phyloP scores from a whole-genome alignment of 1,140 invertebrate genomes.

The Tachypleus tridentatus region DNA sequence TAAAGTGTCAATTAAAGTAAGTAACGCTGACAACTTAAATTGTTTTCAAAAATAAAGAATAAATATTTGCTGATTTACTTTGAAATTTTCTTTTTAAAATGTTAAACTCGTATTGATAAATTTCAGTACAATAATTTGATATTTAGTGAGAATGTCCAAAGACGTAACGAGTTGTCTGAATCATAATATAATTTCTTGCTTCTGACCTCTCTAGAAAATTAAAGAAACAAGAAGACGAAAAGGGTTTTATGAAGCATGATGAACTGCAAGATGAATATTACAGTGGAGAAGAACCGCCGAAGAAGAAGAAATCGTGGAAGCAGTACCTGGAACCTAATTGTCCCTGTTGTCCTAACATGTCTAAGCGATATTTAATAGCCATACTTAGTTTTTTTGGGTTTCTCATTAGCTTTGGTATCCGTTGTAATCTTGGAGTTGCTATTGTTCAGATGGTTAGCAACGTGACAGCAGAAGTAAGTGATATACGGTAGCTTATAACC shows the following conservation, averaged over 20 bases:
- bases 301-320: conserved; percentile 11
- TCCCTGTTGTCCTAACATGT: conserved; percentile 54
- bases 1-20: too few relatives aligned
- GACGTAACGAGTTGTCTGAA: too few relatives aligned
- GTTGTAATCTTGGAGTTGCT: conserved; percentile 93
- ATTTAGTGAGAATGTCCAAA: too few relatives aligned
- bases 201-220: conserved; percentile 12
- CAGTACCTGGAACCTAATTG: conserved; percentile 53
- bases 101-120: too few relatives aligned
- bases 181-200: too few relatives aligned
- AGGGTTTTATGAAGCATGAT: conserved; percentile 32
- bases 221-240: conserved; percentile 32
- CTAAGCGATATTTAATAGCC: conserved; percentile 76
- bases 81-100: too few relatives aligned
- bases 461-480: conserved; percentile 29
- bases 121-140: too few relatives aligned
- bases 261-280: conserved; percentile 33
- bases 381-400: conserved; percentile 76
- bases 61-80: too few relatives aligned
- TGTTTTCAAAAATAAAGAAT: too few relatives aligned
- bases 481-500: not conserved
- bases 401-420: conserved; percentile 85
- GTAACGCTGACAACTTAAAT: too few relatives aligned
- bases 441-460: conserved; percentile 59
- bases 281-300: conserved; percentile 27